Percentiles rank a stretch among this genome's conserved stretches.
phyloP scores from a whole-genome alignment of 2,888 invertebrate genomes.

The Heliothis peltigera region DNA sequence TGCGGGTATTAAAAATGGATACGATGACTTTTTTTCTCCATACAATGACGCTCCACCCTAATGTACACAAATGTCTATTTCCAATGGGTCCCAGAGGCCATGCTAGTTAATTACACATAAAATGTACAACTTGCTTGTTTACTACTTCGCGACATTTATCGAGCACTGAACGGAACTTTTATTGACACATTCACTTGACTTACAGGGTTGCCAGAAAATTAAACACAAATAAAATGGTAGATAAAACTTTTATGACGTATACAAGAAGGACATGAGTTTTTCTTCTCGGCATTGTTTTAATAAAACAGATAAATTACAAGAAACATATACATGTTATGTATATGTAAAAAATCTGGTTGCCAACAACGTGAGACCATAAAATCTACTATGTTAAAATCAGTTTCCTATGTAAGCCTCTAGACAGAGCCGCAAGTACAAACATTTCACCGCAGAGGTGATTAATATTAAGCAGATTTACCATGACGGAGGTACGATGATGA shows the following conservation, averaged over 20 bases:
- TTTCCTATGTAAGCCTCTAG: too few relatives aligned
- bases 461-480: too few relatives aligned
- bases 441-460: too few relatives aligned
- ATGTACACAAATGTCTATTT: conserved; percentile 41
- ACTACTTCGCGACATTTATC: conserved; percentile 79
- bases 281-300: background rate
- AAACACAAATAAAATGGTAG: conserved; percentile 7
- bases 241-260: conserved; percentile 1
- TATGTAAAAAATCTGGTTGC: too few relatives aligned
- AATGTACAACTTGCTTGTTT: conserved; percentile 79
- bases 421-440: too few relatives aligned
- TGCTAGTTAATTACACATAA: conserved; percentile 83
- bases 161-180: conserved; percentile 79
- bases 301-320: background rate
- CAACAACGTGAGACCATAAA: too few relatives aligned
- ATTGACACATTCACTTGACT: conserved; percentile 78
- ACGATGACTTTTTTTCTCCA: too few relatives aligned
- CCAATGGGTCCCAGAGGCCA: conserved; percentile 26
- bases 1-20: too few relatives aligned
- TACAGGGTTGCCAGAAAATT: conserved; percentile 62
- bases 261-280: background rate
- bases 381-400: too few relatives aligned
- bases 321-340: background rate
- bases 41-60: too few relatives aligned
- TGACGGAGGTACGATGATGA: too few relatives aligned